phyloP scores from a whole-genome alignment of 2,113 vertebrate genomes.

The Ageneiosus marmoratus region DNA sequence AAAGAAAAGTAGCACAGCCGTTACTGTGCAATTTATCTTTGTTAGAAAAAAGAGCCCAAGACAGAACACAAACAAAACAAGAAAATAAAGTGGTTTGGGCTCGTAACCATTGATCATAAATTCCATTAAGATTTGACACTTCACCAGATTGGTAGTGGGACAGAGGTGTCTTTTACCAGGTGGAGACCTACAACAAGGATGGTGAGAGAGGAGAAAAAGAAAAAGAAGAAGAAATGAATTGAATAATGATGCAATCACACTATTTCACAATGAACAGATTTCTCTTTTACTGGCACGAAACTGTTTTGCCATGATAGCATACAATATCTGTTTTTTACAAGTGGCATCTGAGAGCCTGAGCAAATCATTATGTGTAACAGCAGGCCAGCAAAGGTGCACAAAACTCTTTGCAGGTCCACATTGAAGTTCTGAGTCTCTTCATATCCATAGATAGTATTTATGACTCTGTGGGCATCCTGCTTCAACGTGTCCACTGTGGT shows the following conservation, averaged over 20 bases:
- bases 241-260: constrained; percentile 41
- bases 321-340: constrained; percentile 52
- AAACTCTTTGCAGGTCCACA: constrained; percentile 8
- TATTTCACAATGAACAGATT: constrained; percentile 59
- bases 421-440: background rate
- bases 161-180: constrained; percentile 40
- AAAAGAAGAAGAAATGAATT: constrained; percentile 35
- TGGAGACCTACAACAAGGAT: constrained; percentile 14
- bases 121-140: constrained; percentile 54
- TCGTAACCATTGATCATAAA: constrained; percentile 58
- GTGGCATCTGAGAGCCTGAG: background rate
- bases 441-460: constrained; percentile 3
- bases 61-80: constrained; percentile 56
- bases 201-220: background rate
- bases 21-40: constrained; percentile 53
- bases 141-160: constrained; percentile 43
- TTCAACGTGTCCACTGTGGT: constrained; percentile 55
- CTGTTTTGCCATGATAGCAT: constrained; percentile 48
- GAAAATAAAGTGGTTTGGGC: constrained; percentile 54
- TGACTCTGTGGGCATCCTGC: constrained; percentile 23
- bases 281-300: constrained; percentile 59
- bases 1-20: constrained; percentile 45
- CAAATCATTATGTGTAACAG: background rate
- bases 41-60: constrained; percentile 38
- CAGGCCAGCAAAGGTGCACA: background rate